Base-by-base conservation (phyloP, 2,888 invertebrate species). In the Napeogenes sylphis region DNA sequence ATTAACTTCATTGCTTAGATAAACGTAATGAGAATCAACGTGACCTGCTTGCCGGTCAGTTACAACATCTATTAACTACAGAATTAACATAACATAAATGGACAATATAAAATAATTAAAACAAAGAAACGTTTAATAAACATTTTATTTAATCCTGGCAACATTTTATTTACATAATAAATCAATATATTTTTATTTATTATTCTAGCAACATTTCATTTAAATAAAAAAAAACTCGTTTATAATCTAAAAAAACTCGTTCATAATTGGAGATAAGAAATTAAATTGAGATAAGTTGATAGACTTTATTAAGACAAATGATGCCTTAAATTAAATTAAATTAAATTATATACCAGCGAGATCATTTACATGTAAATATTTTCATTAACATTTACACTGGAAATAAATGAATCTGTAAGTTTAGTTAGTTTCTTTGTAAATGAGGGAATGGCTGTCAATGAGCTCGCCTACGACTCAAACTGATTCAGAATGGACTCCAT, bases 401-500 rank as follows among this genome's bases (percentile, higher is more conserved):
- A 57, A 66, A 63, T 62, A 62, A 68, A 69, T 65, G 65, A 65
- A 67, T 67, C 78, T 78, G 80, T 82, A 77, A 77, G 77, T 83
- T 82, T 82, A 79, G 79, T 84, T 81, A 77, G 78, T 61, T 67
- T 72, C 68, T 75, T 83, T 79, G 78, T 81, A 84, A 85, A 84
- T 86, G 85, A 86, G 81, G 81, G 82, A 82, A 85, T 85, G 81
- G 83, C 82, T 82, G 85, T 84, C 84, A 79, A 71, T 74, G 74
- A 70, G 71, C 76, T 77, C 79, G 79, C 85, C 86, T 81, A 85
- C 85, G 73, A 68, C 71, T 61, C 75, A 75, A 78, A 82, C 82
- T 82, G 83, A 86, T 87, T 85, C 83, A 83, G 83, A 83, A 83
- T 82, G 81, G 82, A 81, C 81, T 80, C 84, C 83, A 87, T 85